A percentile compares a stretch with the other conserved stretches of the same genome.
phyloP scores from a whole-genome alignment of 1,140 invertebrate species.

The Leptinotarsa lineolata region DNA sequence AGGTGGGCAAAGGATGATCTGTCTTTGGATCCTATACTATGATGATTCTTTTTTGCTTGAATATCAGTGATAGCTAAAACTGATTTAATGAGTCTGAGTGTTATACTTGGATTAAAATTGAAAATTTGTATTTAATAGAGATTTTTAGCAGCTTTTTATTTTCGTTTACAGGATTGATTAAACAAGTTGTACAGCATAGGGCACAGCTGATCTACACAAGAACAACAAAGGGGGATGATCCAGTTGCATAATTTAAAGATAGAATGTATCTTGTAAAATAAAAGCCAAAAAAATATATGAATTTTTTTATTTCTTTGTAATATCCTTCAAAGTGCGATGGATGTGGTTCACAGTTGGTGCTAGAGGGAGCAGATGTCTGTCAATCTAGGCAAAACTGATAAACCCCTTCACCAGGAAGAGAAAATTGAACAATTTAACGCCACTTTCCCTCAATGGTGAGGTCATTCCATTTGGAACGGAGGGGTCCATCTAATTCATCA shows the following conservation, averaged over 20 bases:
- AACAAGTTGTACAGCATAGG: constrained; percentile 96
- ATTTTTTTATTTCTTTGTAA: too few species aligned
- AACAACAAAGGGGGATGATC: constrained; percentile 91
- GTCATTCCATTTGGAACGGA: too few species aligned
- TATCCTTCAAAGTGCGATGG: too few species aligned
- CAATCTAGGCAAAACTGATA: too few species aligned
- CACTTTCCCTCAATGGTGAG: too few species aligned
- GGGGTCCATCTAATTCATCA: too few species aligned
- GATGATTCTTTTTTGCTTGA: constrained; percentile 44
- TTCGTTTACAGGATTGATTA: constrained; percentile 82
- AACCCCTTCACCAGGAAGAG: too few species aligned
- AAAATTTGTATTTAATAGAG: neutral
- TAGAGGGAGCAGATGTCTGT: too few species aligned
- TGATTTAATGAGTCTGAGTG: constrained; percentile 66
- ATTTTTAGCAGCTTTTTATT: constrained; percentile 19
- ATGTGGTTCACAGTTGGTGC: too few species aligned
- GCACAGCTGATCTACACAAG: constrained; percentile 97
- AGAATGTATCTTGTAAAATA: constrained; percentile 31
- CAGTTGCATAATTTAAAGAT: constrained; percentile 56
- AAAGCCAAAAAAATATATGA: neutral
- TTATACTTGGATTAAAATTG: neutral
- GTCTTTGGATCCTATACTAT: neutral
- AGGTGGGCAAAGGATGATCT: too few species aligned
- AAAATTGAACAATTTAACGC: too few species aligned
- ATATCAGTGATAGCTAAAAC: constrained; percentile 54